Percentiles rank a stretch among this genome's conserved stretches.
phyloP scores from a whole-genome alignment of 1,140 invertebrate species.

The Scaptodrosophila lebanonensis region DNA sequence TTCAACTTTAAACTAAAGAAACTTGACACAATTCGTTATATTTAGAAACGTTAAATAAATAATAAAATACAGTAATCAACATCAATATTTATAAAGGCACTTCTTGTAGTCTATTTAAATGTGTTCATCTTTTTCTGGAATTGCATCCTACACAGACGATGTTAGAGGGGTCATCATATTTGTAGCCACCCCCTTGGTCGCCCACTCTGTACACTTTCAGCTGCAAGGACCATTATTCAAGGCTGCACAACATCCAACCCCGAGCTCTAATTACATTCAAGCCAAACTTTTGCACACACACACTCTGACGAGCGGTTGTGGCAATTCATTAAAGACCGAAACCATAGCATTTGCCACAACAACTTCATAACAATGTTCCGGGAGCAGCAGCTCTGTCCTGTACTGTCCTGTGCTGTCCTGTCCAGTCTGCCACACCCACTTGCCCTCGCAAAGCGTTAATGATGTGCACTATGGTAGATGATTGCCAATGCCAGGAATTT shows the following conservation, averaged over 20 bases:
- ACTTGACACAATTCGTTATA: too few species aligned
- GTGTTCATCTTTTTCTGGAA: too few species aligned
- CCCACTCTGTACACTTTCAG: too few species aligned
- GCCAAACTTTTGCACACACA: slow-evolving; percentile 23
- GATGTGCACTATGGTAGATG: slow-evolving; percentile 57
- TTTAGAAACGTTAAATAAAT: too few species aligned
- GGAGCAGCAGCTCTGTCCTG: slow-evolving; percentile 15
- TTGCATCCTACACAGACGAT: too few species aligned
- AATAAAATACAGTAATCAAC: too few species aligned
- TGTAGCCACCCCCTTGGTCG: not conserved
- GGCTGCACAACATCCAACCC: too few species aligned
- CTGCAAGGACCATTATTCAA: too few species aligned
- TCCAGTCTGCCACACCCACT: slow-evolving; percentile 30
- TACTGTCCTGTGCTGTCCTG: slow-evolving; percentile 26
- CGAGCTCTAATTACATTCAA: slow-evolving; percentile 59
- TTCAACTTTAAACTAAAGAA: too few species aligned
- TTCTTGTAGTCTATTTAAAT: too few species aligned
- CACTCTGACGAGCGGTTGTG: slow-evolving; percentile 5
- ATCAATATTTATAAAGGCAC: too few species aligned
- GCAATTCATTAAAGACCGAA: slow-evolving; percentile 62
- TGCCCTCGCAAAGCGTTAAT: slow-evolving; percentile 48
- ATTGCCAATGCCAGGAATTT: slow-evolving; percentile 40
- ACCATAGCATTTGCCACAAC: slow-evolving; percentile 23
- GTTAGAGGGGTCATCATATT: too few species aligned
- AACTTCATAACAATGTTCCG: slow-evolving; percentile 44